Evolutionary conservation across 2,797 vertebrate species (phyloP), one percentile per base, ranked within the genome.

Genomic region (Todus mexicanus): DNA sequence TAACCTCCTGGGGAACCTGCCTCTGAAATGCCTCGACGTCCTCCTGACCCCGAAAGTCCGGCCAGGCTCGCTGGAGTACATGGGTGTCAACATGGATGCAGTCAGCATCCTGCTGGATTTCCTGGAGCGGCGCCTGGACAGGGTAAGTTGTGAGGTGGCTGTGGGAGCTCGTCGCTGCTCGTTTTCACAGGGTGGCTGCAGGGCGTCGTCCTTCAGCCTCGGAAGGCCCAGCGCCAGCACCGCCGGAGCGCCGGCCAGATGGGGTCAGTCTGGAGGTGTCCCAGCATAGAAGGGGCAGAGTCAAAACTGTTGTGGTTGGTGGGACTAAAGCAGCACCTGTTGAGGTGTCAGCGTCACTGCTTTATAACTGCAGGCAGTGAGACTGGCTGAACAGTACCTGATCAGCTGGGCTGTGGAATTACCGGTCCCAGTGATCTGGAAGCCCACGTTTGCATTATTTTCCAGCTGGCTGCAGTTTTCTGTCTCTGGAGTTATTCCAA

Each of bases 21-120:
- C 99, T 5, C 97, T 99, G 78, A 97, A 97, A 16, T 99, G 98
- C 96, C 87, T 99, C 97, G 99, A 99, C 6, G 98, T 99, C 9
- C 97, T 99, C 11, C 95, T 99, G 86, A 91, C 98, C 40, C 98
- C 99, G 2, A 98, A 98, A 82, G 98, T 98, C 17, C 98, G 97
- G 6, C 97, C 97, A 5, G 98, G 98, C 87, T 99, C 98, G 1
- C 97, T 98, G 5, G 98, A 99, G 93, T 98, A 99, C 96, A 98
- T 99, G 98, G 98, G 99, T 0, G 98, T 98, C 81, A 99, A 99
- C 96, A 99, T 99, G 99, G 99, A 99, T 4, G 98, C 98, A 0
- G 98, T 99, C 86, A 98, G 93, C 79, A 97, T 98, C 96, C 98
- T 99, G 60, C 97, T 99, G 92, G 96, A 97, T 26, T 99, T 99